Evolutionary conservation across 2,113 vertebrate species (phyloP).

Genomic region (Ariopsis seemanni): DNA sequence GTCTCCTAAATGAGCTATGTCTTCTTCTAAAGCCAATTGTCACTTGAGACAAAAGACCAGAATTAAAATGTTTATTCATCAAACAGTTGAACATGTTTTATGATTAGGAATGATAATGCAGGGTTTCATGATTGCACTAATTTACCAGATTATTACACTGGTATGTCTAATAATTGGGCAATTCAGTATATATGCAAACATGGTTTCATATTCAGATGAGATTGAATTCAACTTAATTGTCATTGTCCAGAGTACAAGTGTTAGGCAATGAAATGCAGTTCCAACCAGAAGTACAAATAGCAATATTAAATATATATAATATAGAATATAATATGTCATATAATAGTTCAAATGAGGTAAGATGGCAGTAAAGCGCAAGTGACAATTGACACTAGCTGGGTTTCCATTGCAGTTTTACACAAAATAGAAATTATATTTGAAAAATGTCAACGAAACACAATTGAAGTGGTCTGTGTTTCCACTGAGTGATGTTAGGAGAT

Average conservation of each 20-base stretch:
- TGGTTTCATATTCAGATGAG: neutral
- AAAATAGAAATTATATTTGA: too few species aligned
- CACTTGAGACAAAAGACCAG: neutral
- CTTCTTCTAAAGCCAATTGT: neutral
- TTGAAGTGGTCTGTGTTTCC: too few species aligned
- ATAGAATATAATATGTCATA: too few species aligned
- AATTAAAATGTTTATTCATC: neutral
- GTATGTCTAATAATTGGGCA: neutral
- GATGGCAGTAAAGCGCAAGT: neutral
- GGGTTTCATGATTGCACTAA: neutral
- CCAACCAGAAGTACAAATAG: neutral
- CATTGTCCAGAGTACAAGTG: neutral
- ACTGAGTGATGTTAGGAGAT: too few species aligned
- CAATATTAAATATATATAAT: neutral
- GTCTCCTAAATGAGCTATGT: constrained; percentile 6
- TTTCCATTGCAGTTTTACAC: too few species aligned
- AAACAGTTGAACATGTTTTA: neutral
- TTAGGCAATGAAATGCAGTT: neutral
- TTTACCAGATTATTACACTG: neutral
- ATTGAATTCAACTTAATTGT: neutral
- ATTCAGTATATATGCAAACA: neutral
- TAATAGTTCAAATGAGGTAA: neutral
- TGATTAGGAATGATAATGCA: neutral
- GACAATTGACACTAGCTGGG: too few species aligned
- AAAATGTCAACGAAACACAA: too few species aligned